Conservation (phyloP, 2,797 vertebrate species). For the Bradypodion ventrale region DNA sequence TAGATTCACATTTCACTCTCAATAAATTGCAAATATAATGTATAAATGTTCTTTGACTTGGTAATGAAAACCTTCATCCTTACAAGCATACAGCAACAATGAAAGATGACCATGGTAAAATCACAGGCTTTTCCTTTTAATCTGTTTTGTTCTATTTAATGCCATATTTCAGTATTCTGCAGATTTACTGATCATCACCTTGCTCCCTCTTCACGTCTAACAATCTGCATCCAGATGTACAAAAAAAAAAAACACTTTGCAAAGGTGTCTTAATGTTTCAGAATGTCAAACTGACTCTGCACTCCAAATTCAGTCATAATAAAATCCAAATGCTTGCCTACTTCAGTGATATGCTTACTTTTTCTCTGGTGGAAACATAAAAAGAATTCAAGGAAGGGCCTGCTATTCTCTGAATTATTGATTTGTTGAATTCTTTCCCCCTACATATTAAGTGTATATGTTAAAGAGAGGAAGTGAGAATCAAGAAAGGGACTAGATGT, state of each 20-base stretch:
- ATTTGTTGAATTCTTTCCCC: background rate
- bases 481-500: background rate
- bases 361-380: constrained; percentile 18
- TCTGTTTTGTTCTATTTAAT: constrained; percentile 20
- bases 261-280: background rate
- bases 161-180: constrained; percentile 20
- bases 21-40: constrained; percentile 15
- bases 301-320: background rate
- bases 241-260: constrained; percentile 23
- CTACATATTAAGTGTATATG: background rate
- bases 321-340: background rate
- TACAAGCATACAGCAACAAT: background rate
- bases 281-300: constrained; percentile 17
- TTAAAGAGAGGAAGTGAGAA: background rate
- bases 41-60: constrained; percentile 29
- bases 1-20: constrained; percentile 29
- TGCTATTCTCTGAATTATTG: background rate
- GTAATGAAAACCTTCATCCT: constrained; percentile 30
- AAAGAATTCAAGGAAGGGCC: too few relatives aligned
- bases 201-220: constrained; percentile 25
- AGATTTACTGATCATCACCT: constrained; percentile 27
- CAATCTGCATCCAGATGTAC: background rate
- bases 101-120: background rate
- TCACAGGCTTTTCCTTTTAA: background rate
- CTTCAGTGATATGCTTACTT: background rate